Evolutionary conservation across 92 coral and sea anemone species (phyloP).

Genomic region (Umimayanthus kanabou): DNA sequence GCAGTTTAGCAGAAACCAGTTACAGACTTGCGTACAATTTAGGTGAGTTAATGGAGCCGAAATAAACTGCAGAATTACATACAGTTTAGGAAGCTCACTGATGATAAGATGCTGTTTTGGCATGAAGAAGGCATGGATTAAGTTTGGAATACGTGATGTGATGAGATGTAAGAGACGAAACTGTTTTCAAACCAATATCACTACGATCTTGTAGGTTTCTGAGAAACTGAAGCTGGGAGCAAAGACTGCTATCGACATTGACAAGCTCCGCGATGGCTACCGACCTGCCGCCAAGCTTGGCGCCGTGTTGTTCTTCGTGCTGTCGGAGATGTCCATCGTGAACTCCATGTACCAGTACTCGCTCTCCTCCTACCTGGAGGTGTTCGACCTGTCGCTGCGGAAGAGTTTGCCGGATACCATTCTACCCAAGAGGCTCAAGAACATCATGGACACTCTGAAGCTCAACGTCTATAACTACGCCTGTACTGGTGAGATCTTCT

Average conservation of each 20-base stretch:
- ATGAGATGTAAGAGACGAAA: background rate
- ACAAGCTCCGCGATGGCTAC: slow-evolving; percentile 99
- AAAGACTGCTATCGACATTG: slow-evolving; percentile 96
- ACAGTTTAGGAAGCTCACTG: no score
- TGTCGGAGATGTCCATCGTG: slow-evolving; percentile 98
- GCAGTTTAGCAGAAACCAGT: no score
- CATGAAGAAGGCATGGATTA: no score
- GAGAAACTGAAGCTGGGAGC: slow-evolving; percentile 99
- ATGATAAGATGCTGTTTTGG: no score
- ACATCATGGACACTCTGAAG: slow-evolving; percentile 95
- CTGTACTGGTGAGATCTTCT: slow-evolving; percentile 79
- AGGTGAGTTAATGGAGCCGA: no score
- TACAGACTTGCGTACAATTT: background rate
- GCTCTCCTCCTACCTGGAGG: slow-evolving; percentile 89
- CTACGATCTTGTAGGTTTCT: slow-evolving; percentile 62
- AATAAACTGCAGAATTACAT: background rate
- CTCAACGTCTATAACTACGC: slow-evolving; percentile 98
- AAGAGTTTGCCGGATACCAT: slow-evolving; percentile 98
- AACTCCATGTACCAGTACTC: slow-evolving; percentile 99
- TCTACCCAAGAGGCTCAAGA: slow-evolving; percentile 89
- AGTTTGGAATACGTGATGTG: no score
- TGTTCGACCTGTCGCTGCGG: slow-evolving; percentile 91
- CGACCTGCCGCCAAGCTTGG: slow-evolving; percentile 99
- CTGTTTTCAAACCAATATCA: background rate
- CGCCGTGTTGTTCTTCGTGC: slow-evolving; percentile 96